phyloP scores from a whole-genome alignment of 2,113 vertebrate species.

The Vulpes ferrilata region DNA sequence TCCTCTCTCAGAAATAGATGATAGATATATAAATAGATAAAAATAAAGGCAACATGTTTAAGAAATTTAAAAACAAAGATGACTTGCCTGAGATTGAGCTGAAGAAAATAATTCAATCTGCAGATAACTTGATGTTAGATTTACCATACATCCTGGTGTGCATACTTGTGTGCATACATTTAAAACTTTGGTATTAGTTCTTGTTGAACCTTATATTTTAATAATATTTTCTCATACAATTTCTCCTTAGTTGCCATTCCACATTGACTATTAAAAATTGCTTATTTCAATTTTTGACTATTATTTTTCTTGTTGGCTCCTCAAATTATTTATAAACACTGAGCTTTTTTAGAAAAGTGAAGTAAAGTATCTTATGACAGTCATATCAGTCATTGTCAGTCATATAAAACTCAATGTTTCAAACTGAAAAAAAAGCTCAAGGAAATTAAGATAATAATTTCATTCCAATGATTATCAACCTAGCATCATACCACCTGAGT shows the following conservation, averaged over 20 bases:
- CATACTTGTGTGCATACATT: not conserved
- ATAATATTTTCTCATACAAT: slow-evolving; percentile 27
- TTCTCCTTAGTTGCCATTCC: not conserved
- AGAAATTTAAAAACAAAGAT: not conserved
- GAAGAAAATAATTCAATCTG: not conserved
- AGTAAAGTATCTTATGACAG: slow-evolving; percentile 46
- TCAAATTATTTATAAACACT: slow-evolving; percentile 55
- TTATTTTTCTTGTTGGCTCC: slow-evolving; percentile 49
- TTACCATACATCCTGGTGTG: not conserved
- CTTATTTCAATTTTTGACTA: not conserved
- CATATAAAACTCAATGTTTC: slow-evolving; percentile 39
- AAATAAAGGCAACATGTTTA: not conserved
- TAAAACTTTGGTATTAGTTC: not conserved
- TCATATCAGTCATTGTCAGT: slow-evolving; percentile 51
- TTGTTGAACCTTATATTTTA: not conserved
- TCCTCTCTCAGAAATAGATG: not conserved
- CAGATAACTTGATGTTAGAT: not conserved
- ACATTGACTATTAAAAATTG: not conserved
- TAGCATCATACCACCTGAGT: slow-evolving; percentile 70
- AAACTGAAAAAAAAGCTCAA: slow-evolving; percentile 1
- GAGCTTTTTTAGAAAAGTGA: not conserved
- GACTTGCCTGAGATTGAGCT: not conserved
- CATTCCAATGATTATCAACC: slow-evolving; percentile 40
- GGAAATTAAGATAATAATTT: slow-evolving; percentile 64
- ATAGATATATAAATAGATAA: not conserved